Evolutionary conservation across 2,797 vertebrate genomes (phyloP).

Genomic region (Melanotaenia nigrans): DNA sequence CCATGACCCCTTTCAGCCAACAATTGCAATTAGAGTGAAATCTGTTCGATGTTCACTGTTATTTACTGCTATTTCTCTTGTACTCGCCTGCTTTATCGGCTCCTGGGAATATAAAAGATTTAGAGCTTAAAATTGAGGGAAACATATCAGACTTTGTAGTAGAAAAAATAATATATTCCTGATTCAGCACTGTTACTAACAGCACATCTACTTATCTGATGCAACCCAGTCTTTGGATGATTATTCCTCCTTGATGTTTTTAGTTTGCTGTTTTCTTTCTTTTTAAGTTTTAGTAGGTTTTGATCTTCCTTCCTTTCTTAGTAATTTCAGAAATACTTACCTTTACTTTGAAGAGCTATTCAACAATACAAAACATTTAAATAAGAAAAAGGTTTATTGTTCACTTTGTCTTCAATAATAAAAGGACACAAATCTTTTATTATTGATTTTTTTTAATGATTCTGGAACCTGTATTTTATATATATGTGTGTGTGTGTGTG

Average conservation of each 20-base stretch:
- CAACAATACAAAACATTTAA: slow-evolving; percentile 15
- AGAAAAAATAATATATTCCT: slow-evolving; percentile 20
- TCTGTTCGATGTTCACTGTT: slow-evolving; percentile 43
- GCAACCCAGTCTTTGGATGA: slow-evolving; percentile 5
- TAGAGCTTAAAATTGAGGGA: slow-evolving; percentile 14
- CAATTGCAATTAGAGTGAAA: slow-evolving; percentile 65
- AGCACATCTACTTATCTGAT: slow-evolving; percentile 4
- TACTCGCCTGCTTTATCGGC: slow-evolving; percentile 32
- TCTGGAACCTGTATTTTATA: background rate
- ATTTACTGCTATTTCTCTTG: slow-evolving; percentile 62
- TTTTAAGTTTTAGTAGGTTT: background rate
- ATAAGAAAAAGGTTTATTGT: slow-evolving; percentile 23
- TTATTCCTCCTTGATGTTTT: slow-evolving; percentile 9
- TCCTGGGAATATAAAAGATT: slow-evolving; percentile 21
- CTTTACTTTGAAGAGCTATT: slow-evolving; percentile 5
- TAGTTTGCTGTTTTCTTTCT: background rate
- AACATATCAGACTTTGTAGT: slow-evolving; percentile 13
- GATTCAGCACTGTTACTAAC: slow-evolving; percentile 8
- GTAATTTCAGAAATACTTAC: background rate
- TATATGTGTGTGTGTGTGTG: background rate
- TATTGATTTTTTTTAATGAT: slow-evolving; percentile 44
- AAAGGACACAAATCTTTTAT: slow-evolving; percentile 5
- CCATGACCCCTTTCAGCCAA: slow-evolving; percentile 67
- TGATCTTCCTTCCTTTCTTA: background rate
- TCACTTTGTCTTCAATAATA: slow-evolving; percentile 14